Evolutionary conservation across 1,140 invertebrate species (phyloP).

Genomic region (Paraescarpia echinospica): DNA sequence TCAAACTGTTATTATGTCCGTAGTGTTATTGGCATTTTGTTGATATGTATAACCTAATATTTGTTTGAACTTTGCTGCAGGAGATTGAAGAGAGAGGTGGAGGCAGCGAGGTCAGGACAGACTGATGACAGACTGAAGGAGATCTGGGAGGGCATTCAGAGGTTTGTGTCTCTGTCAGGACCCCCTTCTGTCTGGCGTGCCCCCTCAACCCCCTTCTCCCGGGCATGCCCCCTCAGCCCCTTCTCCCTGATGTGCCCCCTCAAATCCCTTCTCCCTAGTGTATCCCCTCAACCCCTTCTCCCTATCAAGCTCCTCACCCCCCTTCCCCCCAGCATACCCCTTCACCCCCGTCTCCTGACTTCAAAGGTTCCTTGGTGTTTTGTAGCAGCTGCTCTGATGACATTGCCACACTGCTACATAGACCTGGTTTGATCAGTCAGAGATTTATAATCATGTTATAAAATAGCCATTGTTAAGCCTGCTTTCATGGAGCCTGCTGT

Average conservation of each 20-base stretch:
- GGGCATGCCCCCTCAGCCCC: background rate
- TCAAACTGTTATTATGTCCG: too few species aligned
- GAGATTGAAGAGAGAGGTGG: conserved; percentile 69
- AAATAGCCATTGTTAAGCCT: background rate
- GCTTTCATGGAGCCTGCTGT: background rate
- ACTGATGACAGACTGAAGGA: conserved; percentile 71
- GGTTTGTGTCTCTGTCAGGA: conserved; percentile 49
- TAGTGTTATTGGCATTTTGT: background rate
- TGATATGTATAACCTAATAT: background rate
- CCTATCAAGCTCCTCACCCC: too few species aligned
- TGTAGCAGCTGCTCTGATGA: too few species aligned
- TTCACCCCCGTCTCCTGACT: too few species aligned
- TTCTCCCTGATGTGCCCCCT: background rate
- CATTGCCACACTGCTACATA: too few species aligned
- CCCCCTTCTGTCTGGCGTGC: background rate
- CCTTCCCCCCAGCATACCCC: too few species aligned
- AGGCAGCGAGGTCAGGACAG: conserved; percentile 61
- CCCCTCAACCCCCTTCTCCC: background rate
- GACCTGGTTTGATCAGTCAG: too few species aligned
- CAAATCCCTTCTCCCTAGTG: background rate
- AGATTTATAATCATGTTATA: background rate
- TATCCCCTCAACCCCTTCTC: too few species aligned
- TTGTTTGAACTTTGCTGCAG: conserved; percentile 42
- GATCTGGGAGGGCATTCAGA: conserved; percentile 74
- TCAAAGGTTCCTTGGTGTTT: too few species aligned